These are phyloP conservation scores for Clarias batrachus DNA, from an alignment of 2,113 vertebrate genomes.

Conservation along the genomic window DNA sequence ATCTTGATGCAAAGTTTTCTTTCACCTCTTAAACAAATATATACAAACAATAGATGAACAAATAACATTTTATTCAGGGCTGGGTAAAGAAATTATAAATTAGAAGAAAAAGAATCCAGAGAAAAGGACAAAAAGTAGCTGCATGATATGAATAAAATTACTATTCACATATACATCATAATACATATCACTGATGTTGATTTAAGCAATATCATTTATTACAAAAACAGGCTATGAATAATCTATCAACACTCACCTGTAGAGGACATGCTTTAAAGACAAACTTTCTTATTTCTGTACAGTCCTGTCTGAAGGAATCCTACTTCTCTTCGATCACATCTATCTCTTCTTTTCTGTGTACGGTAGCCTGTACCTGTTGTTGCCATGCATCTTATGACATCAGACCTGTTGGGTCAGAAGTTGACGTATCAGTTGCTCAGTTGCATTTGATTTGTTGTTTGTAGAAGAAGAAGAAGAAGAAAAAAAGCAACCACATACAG, in stretches of 20 bases:
- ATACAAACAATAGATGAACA: neutral
- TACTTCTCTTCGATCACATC: neutral
- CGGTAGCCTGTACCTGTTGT: conserved; percentile 32
- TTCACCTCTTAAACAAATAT: neutral
- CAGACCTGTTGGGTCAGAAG: conserved; percentile 14
- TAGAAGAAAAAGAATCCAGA: neutral
- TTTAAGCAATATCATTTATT: neutral
- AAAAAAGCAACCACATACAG: neutral
- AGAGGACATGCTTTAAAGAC: neutral
- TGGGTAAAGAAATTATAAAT: neutral
- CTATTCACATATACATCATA: neutral
- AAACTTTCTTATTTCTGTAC: neutral
- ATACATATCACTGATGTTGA: neutral
- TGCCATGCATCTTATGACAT: conserved; percentile 57
- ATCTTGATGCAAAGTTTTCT: neutral
- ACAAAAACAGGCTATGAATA: neutral
- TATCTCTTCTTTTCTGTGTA: conserved; percentile 37
- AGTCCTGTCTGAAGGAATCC: neutral
- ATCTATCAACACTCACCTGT: conserved; percentile 8
- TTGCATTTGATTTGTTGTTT: neutral
- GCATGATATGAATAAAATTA: neutral
- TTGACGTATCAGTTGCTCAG: neutral
- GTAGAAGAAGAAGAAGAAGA: too few species aligned
- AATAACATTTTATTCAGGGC: neutral
- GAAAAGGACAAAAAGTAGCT: neutral